These are phyloP conservation scores for Heliornis fulica DNA, from an alignment of 2,113 vertebrate genomes.

Conservation along the genomic window DNA sequence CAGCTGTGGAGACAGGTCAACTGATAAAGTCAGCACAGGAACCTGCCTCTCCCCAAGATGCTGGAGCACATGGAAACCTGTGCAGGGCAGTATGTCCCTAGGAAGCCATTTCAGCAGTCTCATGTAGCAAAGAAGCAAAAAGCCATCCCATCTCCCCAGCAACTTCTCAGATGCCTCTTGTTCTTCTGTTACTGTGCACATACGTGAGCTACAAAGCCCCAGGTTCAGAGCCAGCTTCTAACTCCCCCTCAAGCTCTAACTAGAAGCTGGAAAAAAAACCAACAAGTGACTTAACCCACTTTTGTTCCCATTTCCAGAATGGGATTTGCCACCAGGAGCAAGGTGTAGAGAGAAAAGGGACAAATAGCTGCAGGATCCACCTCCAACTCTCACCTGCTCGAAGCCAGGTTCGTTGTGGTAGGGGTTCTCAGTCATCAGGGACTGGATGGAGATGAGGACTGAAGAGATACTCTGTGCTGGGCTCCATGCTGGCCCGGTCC, in stretches of 20 bases:
- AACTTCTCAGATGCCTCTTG: neutral
- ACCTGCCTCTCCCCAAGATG: neutral
- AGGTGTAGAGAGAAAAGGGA: neutral
- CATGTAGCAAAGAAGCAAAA: neutral
- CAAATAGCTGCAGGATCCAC: neutral
- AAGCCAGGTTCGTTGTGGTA: conserved; percentile 99
- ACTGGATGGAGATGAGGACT: conserved; percentile 98
- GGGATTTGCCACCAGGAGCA: neutral
- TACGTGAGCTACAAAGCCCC: neutral
- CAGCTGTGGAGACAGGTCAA: neutral
- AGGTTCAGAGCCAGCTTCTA: neutral
- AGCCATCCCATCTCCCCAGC: neutral
- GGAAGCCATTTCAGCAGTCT: neutral
- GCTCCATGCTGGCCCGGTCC: conserved; percentile 98
- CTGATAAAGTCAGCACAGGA: neutral
- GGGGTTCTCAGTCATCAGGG: conserved; percentile 97
- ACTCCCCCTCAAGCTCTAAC: neutral
- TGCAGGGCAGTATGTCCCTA: fast-evolving
- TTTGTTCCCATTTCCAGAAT: neutral
- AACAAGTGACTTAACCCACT: neutral
- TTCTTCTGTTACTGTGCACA: neutral
- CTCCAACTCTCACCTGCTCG: conserved; percentile 84
- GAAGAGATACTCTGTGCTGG: conserved; percentile 98
- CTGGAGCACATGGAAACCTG: neutral
- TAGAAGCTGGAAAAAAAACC: neutral